Evolutionary conservation across 2,888 invertebrate genomes (phyloP), one percentile per base, ranked within the genome.

Genomic region (Lasioglossum villosulum): DNA sequence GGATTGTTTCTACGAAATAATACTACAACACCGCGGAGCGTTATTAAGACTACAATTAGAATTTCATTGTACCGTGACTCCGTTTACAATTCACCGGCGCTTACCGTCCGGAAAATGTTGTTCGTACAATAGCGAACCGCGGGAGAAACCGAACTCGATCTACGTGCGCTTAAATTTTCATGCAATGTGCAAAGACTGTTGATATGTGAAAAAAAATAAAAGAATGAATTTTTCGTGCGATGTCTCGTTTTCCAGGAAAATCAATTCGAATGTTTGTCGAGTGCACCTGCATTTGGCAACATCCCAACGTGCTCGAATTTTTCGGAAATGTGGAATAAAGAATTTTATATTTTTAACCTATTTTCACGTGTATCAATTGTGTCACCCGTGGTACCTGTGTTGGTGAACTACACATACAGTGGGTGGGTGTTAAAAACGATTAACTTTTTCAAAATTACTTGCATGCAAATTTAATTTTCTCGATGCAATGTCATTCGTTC

Each of bases 21-120:
- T 76, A 74, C 72, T 76, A 76, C 72, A 79, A 83, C 83, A 59
- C 48, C 39, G 59, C 3, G 10, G 79, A n/a, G 76, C 56, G 75
- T 78, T 45, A 73, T 83, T 85, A 76, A 85, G 76, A n/a, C 19
- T 14, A 79, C 79, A 85, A 83, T 85, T 85, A 83, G 79, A 83
- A 85, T 76, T 85, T 77, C 78, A 83, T 83, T 85, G 83, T 74
- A 45, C 56, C 34, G 68, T 48, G 76, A 45, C 52, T 39, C 75
- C 63, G 76, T 79, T 83, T 76, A 79, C 79, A 68, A 42, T 66
- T 45, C 73, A 30, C 34, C 37, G 45, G 48, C 59, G 83, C 59
- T 73, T 76, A 84, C 66, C 76, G 56, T 73, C 19, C n/a, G n/a
- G 12, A 66, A n/a, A 37, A 39, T 45, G 52, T 30, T 48, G 76